phyloP scores from a whole-genome alignment of 2,888 invertebrate genomes.

The Zaprionus bogoriensis region DNA sequence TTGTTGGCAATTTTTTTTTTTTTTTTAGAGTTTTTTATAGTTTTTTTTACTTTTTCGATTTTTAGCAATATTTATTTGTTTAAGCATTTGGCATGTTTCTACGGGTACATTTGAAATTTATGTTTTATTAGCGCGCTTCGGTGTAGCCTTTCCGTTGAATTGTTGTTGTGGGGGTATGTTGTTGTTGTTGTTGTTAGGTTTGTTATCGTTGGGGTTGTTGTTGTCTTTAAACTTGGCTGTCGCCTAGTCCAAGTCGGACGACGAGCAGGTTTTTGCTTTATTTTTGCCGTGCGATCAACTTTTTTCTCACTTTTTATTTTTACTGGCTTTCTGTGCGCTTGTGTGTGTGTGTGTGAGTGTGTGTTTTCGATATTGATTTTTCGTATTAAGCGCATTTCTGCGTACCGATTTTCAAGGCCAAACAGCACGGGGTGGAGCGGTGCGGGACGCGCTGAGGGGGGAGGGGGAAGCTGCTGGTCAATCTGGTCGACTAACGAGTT shows the following conservation, averaged over 20 bases:
- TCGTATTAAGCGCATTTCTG: conserved; percentile 78
- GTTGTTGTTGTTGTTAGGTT: not conserved
- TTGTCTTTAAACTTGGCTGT: conserved; percentile 40
- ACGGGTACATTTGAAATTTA: conserved; percentile 37
- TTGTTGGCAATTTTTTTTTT: not conserved
- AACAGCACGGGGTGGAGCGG: conserved; percentile 28
- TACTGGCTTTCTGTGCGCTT: conserved; percentile 4
- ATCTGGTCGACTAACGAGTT: conserved; percentile 64
- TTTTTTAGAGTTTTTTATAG: not conserved
- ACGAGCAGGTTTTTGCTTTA: conserved; percentile 56
- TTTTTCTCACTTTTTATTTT: conserved; percentile 31
- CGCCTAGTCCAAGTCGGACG: conserved; percentile 50
- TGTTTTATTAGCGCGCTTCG: conserved; percentile 51
- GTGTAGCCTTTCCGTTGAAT: conserved; percentile 48
- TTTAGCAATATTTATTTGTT: conserved; percentile 33
- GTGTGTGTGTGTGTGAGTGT: conserved; percentile 28
- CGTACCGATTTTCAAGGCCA: conserved; percentile 75
- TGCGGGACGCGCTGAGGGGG: conserved; percentile 1
- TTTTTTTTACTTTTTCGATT: conserved; percentile 11
- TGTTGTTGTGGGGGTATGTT: no score
- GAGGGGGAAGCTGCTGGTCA: conserved; percentile 37
- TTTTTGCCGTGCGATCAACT: conserved; percentile 26
- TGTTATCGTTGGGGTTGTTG: not conserved
- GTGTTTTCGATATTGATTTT: conserved; percentile 73
- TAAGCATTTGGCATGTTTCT: conserved; percentile 18